Evolutionary conservation across 2,113 vertebrate genomes (phyloP), one percentile per base, ranked within the genome.

Genomic region (Rattus rattus): DNA sequence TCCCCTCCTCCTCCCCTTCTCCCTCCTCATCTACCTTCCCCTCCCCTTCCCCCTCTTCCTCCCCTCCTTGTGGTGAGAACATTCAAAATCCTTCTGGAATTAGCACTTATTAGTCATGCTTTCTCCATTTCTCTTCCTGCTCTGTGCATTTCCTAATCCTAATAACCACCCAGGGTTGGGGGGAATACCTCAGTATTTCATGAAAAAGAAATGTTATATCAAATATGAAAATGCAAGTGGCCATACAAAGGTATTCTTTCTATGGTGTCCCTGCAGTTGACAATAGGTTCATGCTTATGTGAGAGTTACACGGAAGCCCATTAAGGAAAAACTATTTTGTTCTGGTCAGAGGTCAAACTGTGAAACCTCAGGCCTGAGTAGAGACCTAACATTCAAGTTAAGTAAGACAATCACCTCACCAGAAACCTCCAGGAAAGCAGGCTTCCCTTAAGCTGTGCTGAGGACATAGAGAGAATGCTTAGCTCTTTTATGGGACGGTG

Each of bases 111-210:
- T 36, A 16, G 13, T 47, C 28, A 72, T 1, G 7, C 12, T 19
- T 63, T 43, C 52, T 12, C 1, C 1, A 36, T 28, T 47, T 56
- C 7, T 33, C 28, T 17, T 11, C 13, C 19, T 10, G 5, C 30
- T 4, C 0, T 49, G 39, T 1, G 3, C 1, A 56, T 20, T 65
- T 5, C 2, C 5, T 36, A 33, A n/a, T 22, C 1, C 0, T 36
- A 13, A 5, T 36, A 36, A 69, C 30, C 17, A 69, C 26, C 7
- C 14, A 63, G 22, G 43, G 43, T 43, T 2, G 43, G 43, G 43
- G 43, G 43, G 9, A 26, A 84, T 43, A 61, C 9, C 6, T 9
- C 33, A 77, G 47, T 4, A 39, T 24, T 63, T 13, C 52, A 28
- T 76, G 28, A 49, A 79, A 91, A 80, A 52, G n/a, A 65, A 86